Evolutionary conservation across 2,113 vertebrate genomes (phyloP).

Genomic region (Forbesichthys agassizii): DNA sequence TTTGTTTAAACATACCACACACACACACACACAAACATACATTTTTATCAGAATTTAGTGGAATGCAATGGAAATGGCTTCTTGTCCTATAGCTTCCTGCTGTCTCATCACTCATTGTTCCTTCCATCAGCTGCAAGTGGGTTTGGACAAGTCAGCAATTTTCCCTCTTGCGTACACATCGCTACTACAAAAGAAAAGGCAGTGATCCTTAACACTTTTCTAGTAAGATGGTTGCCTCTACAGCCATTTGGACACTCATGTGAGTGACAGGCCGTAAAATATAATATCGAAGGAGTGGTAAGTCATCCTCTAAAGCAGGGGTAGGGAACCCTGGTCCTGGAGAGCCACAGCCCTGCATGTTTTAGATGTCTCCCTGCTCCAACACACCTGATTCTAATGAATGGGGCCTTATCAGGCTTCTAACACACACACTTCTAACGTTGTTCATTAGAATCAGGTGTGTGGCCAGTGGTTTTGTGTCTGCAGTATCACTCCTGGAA

Average conservation of each 20-base stretch:
- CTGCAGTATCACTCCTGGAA: constrained; percentile 41
- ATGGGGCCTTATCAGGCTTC: no score
- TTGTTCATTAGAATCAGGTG: no score
- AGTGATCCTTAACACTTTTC: constrained; percentile 43
- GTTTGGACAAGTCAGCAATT: constrained; percentile 74
- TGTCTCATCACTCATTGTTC: constrained; percentile 80
- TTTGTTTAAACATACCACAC: not conserved
- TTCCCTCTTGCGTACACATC: constrained; percentile 63
- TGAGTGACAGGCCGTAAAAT: constrained; percentile 54
- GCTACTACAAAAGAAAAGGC: constrained; percentile 50
- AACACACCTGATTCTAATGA: no score
- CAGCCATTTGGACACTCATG: constrained; percentile 47
- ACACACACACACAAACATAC: not conserved
- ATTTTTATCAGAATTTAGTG: constrained; percentile 53
- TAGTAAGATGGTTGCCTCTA: constrained; percentile 53
- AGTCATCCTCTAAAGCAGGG: constrained; percentile 14
- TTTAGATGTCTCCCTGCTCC: no score
- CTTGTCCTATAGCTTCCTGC: constrained; percentile 69
- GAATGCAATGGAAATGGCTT: constrained; percentile 59
- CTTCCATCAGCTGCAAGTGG: constrained; percentile 77
- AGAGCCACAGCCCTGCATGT: no score
- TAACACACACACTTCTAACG: no score
- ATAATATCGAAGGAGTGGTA: constrained; percentile 40
- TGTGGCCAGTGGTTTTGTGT: constrained; percentile 31
- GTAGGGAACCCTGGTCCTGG: no score